Conservation (phyloP, 53 echinoderm and acorn worm genomes). For the Echinarachnius parma region DNA sequence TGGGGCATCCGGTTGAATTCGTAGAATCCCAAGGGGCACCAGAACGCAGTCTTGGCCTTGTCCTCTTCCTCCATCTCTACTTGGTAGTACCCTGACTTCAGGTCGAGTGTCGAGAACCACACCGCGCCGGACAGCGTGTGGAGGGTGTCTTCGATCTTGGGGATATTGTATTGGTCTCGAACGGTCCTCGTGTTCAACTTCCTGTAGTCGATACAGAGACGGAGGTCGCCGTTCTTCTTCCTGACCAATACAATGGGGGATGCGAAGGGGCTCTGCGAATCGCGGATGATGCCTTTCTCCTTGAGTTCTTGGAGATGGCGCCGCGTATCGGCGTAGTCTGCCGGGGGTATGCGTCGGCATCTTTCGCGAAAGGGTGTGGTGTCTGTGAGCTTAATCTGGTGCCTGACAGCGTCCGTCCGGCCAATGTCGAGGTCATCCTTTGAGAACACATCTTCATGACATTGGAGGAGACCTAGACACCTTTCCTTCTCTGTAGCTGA, state of each 20-base stretch:
- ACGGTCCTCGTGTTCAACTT: slow-evolving; percentile 48
- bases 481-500: neutral
- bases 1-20: slow-evolving; percentile 68
- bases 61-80: slow-evolving; percentile 55
- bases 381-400: slow-evolving; percentile 48
- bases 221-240: slow-evolving; percentile 58
- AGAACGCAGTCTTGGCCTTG: slow-evolving; percentile 63
- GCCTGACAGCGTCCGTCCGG: slow-evolving; percentile 23
- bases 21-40: slow-evolving; percentile 68
- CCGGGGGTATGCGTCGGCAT: slow-evolving; percentile 45
- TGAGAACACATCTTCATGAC: slow-evolving; percentile 35
- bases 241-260: slow-evolving; percentile 58
- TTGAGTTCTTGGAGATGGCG: slow-evolving; percentile 43
- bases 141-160: slow-evolving; percentile 55
- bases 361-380: slow-evolving; percentile 46
- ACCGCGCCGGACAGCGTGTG: slow-evolving; percentile 44
- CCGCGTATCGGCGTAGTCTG: slow-evolving; percentile 29
- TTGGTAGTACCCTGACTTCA: slow-evolving; percentile 70
- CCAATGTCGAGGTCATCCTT: slow-evolving; percentile 48
- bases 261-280: slow-evolving; percentile 45
- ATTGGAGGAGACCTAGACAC: neutral
- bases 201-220: slow-evolving; percentile 61
- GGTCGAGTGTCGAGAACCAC: slow-evolving; percentile 56
- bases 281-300: slow-evolving; percentile 43
- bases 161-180: slow-evolving; percentile 48